Evolutionary conservation across 2,797 vertebrate species (phyloP).

Genomic region (Sebastes nivosus): DNA sequence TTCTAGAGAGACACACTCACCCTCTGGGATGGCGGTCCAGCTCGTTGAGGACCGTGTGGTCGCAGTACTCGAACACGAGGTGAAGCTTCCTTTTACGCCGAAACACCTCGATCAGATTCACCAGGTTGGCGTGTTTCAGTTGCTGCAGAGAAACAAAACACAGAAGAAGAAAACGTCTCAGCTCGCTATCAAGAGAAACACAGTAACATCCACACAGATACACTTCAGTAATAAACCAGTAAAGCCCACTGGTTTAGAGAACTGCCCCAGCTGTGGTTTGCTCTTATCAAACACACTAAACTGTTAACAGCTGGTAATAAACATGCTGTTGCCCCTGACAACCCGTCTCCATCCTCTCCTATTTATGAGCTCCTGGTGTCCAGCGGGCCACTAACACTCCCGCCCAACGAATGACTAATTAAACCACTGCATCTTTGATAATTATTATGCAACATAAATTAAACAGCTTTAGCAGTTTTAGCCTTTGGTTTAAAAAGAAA

Average conservation of each 20-base stretch:
- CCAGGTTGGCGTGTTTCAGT: conserved; percentile 96
- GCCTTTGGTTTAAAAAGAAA: neutral
- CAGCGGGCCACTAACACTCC: conserved; percentile 29
- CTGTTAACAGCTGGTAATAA: conserved; percentile 59
- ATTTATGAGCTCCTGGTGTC: conserved; percentile 59
- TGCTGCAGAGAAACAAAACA: conserved; percentile 81
- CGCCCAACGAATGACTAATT: conserved; percentile 62
- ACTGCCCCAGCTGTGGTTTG: neutral
- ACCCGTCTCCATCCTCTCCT: conserved; percentile 47
- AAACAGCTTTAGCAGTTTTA: neutral
- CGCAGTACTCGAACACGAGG: conserved; percentile 96
- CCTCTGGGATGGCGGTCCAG: conserved; percentile 90
- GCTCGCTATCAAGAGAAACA: neutral
- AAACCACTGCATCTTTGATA: conserved; percentile 31
- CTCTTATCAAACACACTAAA: conserved; percentile 35
- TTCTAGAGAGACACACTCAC: conserved; percentile 81
- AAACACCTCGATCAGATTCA: conserved; percentile 95
- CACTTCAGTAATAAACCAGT: neutral
- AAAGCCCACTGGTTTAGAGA: neutral
- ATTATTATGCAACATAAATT: neutral
- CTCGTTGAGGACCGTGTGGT: conserved; percentile 94
- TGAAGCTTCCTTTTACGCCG: conserved; percentile 92
- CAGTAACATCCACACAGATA: neutral
- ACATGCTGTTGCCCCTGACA: conserved; percentile 72
- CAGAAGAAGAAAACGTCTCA: neutral